phyloP scores from a whole-genome alignment of 2,797 vertebrate species.

The Halcyon smyrnensis region DNA sequence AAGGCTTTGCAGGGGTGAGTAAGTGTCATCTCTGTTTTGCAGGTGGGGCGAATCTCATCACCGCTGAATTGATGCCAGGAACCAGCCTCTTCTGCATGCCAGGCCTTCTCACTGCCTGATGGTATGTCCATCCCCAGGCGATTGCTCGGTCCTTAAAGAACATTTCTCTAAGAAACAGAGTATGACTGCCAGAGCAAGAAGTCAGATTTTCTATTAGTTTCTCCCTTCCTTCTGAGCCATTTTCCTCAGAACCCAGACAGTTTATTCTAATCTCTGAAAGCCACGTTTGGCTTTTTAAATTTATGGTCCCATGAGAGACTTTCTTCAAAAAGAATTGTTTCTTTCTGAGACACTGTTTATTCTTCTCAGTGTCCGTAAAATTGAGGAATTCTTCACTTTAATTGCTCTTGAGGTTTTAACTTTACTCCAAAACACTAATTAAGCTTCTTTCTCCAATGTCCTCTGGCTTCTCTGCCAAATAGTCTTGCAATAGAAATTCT shows the following conservation, averaged over 20 bases:
- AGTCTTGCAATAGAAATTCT: conserved; percentile 40
- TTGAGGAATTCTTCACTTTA: neutral
- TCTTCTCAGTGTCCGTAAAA: conserved; percentile 37
- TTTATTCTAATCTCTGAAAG: conserved; percentile 22
- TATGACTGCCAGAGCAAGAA: neutral
- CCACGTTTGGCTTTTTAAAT: neutral
- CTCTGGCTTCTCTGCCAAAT: neutral
- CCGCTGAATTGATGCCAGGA: neutral
- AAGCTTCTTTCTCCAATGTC: conserved; percentile 30
- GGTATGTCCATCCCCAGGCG: neutral
- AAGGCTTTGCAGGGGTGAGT: neutral
- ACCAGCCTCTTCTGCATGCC: neutral
- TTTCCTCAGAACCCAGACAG: neutral
- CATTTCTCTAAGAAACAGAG: neutral
- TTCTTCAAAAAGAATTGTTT: conserved; percentile 8
- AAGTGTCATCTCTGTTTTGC: neutral
- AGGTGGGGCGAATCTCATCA: neutral
- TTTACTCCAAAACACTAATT: conserved; percentile 30
- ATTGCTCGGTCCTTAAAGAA: neutral
- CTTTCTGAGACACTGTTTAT: conserved; percentile 35
- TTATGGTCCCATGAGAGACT: conserved; percentile 14
- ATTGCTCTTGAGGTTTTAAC: conserved; percentile 11
- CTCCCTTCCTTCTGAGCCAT: neutral
- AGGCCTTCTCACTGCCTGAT: neutral
- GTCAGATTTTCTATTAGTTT: neutral